Percentiles rank a stretch among this genome's conserved stretches.
Evolutionary conservation across 1,140 invertebrate species (phyloP).

Genomic region (Orussus abietinus): DNA sequence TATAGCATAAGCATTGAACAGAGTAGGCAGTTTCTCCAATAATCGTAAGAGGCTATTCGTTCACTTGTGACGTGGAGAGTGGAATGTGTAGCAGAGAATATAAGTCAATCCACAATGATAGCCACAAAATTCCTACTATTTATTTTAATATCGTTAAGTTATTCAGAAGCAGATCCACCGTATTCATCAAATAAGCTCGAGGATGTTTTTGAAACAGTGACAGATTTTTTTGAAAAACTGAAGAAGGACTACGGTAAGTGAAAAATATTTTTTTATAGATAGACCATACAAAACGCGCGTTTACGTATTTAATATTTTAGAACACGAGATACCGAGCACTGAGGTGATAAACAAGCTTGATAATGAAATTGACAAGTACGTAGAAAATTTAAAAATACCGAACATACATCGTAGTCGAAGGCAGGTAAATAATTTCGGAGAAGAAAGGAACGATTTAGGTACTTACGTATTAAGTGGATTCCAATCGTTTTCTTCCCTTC

Average conservation of each 20-base stretch:
- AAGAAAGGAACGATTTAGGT: constrained; percentile 19
- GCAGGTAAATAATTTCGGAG: no score
- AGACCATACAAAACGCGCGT: not conserved
- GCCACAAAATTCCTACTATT: constrained; percentile 7
- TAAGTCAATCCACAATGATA: no score
- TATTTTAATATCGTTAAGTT: constrained; percentile 12
- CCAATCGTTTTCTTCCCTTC: constrained; percentile 7
- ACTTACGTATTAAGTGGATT: constrained; percentile 23
- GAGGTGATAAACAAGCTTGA: constrained; percentile 8
- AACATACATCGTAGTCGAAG: no score
- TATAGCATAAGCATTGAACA: no score
- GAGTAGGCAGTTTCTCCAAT: no score
- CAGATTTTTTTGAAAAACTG: constrained; percentile 22
- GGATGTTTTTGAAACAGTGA: constrained; percentile 13
- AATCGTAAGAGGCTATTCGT: no score
- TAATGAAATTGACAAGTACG: constrained; percentile 18
- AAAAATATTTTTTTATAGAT: constrained; percentile 11
- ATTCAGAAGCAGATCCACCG: not conserved
- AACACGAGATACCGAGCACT: not conserved
- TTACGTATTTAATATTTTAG: no score
- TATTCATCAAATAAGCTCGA: constrained; percentile 1
- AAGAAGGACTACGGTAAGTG: constrained; percentile 20
- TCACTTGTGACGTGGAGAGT: no score
- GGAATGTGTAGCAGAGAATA: no score
- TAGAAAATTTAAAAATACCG: constrained; percentile 18